Evolutionary conservation across 2,797 vertebrate genomes (phyloP).

Genomic region (Rallus crepitans): DNA sequence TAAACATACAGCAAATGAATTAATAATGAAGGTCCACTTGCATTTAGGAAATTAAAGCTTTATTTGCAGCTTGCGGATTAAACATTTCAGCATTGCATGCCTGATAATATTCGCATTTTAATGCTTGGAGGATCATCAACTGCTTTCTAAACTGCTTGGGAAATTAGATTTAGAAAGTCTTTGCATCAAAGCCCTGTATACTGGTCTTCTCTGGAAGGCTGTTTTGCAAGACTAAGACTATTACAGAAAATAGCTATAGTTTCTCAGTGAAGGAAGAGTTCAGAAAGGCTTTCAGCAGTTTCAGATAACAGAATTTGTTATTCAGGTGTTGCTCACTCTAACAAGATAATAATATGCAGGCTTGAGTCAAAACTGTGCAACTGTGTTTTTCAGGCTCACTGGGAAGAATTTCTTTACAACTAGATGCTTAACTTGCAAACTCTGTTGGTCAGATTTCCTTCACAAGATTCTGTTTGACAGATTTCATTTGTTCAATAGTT

Average conservation of each 20-base stretch:
- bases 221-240: conserved; percentile 35
- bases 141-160: conserved; percentile 2
- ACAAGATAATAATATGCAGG: conserved; percentile 57
- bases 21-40: conserved; percentile 58
- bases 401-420: conserved; percentile 38
- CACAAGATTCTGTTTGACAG: conserved; percentile 45
- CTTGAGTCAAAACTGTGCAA: conserved; percentile 16
- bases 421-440: conserved; percentile 37
- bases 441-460: conserved; percentile 5
- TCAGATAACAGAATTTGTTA: conserved; percentile 62
- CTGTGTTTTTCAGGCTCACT: conserved; percentile 35
- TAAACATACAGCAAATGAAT: conserved; percentile 70
- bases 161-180: conserved; percentile 38
- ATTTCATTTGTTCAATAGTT: conserved; percentile 26
- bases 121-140: conserved; percentile 40
- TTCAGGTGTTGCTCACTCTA: conserved; percentile 62
- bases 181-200: conserved; percentile 40
- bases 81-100: not conserved
- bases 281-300: conserved; percentile 57
- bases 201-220: not conserved
- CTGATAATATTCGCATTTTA: conserved; percentile 54
- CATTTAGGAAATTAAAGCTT: conserved; percentile 36
- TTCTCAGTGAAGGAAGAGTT: conserved; percentile 34
- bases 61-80: not conserved
- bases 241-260: conserved; percentile 17